Conservation (phyloP, 2,888 invertebrate genomes). For the Chirona hameri region DNA sequence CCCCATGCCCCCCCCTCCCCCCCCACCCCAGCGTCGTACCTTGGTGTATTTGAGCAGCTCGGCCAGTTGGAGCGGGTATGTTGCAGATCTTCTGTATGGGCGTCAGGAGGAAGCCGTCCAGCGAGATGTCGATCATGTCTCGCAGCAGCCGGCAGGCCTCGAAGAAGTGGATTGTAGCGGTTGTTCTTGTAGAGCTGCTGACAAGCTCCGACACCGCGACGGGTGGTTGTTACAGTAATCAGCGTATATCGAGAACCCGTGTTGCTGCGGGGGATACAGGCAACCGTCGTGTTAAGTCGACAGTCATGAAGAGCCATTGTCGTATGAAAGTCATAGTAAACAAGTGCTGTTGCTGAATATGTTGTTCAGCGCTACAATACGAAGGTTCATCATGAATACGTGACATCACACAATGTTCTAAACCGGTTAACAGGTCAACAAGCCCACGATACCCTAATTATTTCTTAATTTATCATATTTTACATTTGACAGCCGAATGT, state of each 20-base stretch:
- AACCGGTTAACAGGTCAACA: too few relatives aligned
- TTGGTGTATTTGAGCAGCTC: conserved; percentile 75
- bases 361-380: too few relatives aligned
- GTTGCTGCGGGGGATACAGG: conserved; percentile 54
- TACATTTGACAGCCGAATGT: too few relatives aligned
- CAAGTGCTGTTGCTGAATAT: too few relatives aligned
- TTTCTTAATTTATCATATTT: too few relatives aligned
- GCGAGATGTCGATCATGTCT: conserved; percentile 74
- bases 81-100: conserved; percentile 87
- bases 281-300: too few relatives aligned
- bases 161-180: conserved; percentile 68
- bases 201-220: conserved; percentile 64
- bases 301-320: too few relatives aligned
- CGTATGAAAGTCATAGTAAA: too few relatives aligned
- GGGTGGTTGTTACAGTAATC: conserved; percentile 86
- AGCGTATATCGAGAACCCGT: conserved; percentile 77
- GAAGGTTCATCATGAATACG: too few relatives aligned
- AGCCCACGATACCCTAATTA: too few relatives aligned
- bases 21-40: conserved; percentile 40
- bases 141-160: conserved; percentile 76
- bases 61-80: conserved; percentile 77
- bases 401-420: too few relatives aligned
- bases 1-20: background rate
- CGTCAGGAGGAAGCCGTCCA: conserved; percentile 78
- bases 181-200: conserved; percentile 64